These are phyloP conservation scores for Gadus chalcogrammus DNA, from an alignment of 2,113 vertebrate species.

Conservation along the genomic window DNA sequence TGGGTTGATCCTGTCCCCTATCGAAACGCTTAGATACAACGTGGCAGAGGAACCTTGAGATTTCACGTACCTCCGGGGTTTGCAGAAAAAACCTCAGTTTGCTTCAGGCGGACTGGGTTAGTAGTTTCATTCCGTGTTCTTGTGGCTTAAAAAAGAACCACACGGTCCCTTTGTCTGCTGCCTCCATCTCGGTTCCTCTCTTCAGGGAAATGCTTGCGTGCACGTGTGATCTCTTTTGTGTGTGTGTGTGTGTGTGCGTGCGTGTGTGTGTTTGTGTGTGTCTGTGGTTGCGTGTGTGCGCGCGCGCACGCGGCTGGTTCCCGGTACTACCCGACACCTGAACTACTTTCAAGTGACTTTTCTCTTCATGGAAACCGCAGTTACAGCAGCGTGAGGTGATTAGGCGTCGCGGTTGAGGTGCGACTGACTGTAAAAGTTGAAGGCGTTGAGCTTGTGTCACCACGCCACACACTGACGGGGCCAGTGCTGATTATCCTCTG, in stretches of 20 bases:
- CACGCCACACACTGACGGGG: too few relatives aligned
- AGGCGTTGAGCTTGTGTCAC: too few relatives aligned
- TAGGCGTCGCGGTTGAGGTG: too few relatives aligned
- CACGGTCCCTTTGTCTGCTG: slow-evolving; percentile 44
- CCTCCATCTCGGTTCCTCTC: slow-evolving; percentile 47
- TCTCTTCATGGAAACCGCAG: background rate
- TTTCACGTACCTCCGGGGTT: background rate
- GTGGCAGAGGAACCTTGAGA: too few relatives aligned
- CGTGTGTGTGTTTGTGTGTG: slow-evolving; percentile 43
- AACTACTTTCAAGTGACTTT: background rate
- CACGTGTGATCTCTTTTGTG: slow-evolving; percentile 8
- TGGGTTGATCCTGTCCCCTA: too few relatives aligned
- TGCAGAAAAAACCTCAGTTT: background rate
- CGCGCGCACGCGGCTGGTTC: background rate
- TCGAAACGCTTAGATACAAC: too few relatives aligned
- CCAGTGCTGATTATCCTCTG: too few relatives aligned
- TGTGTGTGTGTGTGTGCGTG: slow-evolving; percentile 19
- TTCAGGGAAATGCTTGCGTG: slow-evolving; percentile 61
- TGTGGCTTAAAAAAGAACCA: slow-evolving; percentile 30
- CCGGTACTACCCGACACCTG: background rate
- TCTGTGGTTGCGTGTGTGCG: background rate
- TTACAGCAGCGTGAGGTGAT: background rate
- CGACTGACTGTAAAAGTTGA: too few relatives aligned
- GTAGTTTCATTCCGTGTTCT: background rate
- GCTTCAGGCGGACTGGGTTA: background rate